These are phyloP conservation scores for Spea bombifrons DNA, from an alignment of 2,113 vertebrate species.

Conservation along the genomic window DNA sequence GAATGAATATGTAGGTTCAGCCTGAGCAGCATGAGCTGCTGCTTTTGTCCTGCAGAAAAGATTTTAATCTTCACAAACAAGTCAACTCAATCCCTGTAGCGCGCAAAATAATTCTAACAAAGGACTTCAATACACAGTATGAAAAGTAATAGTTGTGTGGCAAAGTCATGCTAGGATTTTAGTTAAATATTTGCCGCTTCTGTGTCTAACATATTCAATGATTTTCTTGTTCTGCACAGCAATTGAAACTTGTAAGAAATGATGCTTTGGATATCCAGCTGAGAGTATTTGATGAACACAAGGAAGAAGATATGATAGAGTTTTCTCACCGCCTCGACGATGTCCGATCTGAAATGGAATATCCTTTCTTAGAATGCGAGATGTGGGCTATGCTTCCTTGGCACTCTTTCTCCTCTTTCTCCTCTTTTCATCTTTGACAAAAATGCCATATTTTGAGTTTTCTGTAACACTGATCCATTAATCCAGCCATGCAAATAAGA, in stretches of 20 bases:
- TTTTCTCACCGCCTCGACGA: slow-evolving; percentile 92
- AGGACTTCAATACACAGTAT: too few relatives aligned
- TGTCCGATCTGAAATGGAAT: slow-evolving; percentile 90
- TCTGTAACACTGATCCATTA: background rate
- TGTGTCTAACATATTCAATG: background rate
- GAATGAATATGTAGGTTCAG: too few relatives aligned
- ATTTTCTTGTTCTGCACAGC: slow-evolving; percentile 52
- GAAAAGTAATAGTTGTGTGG: too few relatives aligned
- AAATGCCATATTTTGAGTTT: background rate
- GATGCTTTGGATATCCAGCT: slow-evolving; percentile 96
- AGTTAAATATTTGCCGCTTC: background rate
- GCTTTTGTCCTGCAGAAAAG: too few relatives aligned
- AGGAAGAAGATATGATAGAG: slow-evolving; percentile 94
- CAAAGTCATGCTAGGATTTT: too few relatives aligned
- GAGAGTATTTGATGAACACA: slow-evolving; percentile 94
- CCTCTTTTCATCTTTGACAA: background rate
- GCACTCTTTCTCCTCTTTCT: background rate
- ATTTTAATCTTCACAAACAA: too few relatives aligned
- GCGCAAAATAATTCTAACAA: too few relatives aligned
- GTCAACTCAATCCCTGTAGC: too few relatives aligned
- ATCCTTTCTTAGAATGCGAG: slow-evolving; percentile 75
- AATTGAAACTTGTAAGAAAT: slow-evolving; percentile 73
- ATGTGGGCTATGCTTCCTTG: slow-evolving; percentile 13
- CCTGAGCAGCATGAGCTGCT: too few relatives aligned
- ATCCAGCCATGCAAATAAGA: background rate